These are phyloP conservation scores for Eupithecia subfuscata DNA, from an alignment of 2,888 invertebrate species.

Conservation along the genomic window DNA sequence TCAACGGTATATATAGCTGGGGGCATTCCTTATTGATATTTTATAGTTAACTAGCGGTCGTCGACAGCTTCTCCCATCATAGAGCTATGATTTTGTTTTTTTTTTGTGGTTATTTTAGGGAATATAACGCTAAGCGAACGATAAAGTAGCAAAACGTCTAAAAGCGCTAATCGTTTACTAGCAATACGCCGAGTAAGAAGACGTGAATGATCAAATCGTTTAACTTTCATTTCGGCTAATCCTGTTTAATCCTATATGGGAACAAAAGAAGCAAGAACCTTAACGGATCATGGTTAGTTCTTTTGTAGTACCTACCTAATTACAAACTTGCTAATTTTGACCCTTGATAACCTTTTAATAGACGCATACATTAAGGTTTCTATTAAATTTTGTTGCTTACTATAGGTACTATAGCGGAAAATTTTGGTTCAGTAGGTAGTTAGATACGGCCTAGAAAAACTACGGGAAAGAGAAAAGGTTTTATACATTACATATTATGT, in stretches of 20 bases:
- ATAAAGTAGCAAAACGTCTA: not conserved
- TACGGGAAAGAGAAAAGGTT: too few relatives aligned
- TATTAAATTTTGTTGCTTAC: too few relatives aligned
- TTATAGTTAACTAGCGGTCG: constrained; percentile 61
- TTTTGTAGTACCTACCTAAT: not conserved
- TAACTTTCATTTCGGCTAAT: too few relatives aligned
- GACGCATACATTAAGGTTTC: too few relatives aligned
- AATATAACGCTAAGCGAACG: not conserved
- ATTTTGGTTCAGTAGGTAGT: too few relatives aligned
- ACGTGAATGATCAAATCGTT: too few relatives aligned
- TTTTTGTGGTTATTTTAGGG: not conserved
- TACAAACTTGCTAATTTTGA: not conserved
- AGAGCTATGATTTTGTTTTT: not conserved
- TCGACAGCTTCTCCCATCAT: not conserved
- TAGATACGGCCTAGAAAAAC: too few relatives aligned
- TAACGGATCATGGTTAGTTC: not conserved
- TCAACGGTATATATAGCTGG: constrained; percentile 60
- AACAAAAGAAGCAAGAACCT: not conserved
- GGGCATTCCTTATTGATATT: constrained; percentile 74
- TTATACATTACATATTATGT: too few relatives aligned
- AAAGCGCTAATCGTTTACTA: not conserved
- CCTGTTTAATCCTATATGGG: too few relatives aligned
- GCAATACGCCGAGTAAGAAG: too few relatives aligned
- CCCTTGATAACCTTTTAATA: not conserved
- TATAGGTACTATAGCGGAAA: too few relatives aligned